These are phyloP conservation scores for Rana temporaria DNA, from an alignment of 2,113 vertebrate species.

Conservation along the genomic window DNA sequence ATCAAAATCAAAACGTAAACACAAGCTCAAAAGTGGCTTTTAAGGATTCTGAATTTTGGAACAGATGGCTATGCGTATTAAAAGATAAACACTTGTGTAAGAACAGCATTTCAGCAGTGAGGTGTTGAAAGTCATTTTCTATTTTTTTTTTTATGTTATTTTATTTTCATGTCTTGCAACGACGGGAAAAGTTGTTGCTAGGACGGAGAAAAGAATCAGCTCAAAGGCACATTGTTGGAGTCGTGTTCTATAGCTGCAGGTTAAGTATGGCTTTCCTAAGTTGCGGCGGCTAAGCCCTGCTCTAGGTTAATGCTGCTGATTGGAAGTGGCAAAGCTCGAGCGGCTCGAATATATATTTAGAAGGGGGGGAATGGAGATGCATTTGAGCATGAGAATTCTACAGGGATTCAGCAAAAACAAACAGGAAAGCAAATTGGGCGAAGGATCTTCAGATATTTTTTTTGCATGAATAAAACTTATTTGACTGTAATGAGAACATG, in stretches of 20 bases:
- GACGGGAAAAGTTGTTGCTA: not conserved
- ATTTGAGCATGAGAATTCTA: slow-evolving; percentile 68
- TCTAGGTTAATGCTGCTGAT: slow-evolving; percentile 64
- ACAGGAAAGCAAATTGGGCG: slow-evolving; percentile 63
- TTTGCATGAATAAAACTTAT: slow-evolving; percentile 65
- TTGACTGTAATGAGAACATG: slow-evolving; percentile 60
- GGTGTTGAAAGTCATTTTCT: slow-evolving; percentile 13
- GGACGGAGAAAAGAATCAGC: not conserved
- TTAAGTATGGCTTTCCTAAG: slow-evolving; percentile 43
- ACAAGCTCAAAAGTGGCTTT: not conserved
- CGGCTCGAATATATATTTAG: slow-evolving; percentile 62
- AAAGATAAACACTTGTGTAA: slow-evolving; percentile 9
- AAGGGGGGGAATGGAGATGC: slow-evolving; percentile 62
- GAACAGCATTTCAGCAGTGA: not conserved
- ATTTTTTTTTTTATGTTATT: not conserved
- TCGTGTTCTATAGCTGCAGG: slow-evolving; percentile 50
- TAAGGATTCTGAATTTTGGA: not conserved
- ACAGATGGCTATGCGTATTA: slow-evolving; percentile 24
- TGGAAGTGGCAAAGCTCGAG: slow-evolving; percentile 61
- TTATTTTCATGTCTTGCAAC: not conserved
- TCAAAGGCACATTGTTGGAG: not conserved
- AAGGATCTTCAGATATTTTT: slow-evolving; percentile 61
- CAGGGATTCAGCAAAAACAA: slow-evolving; percentile 64
- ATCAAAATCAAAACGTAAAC: not conserved
- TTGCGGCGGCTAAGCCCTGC: slow-evolving; percentile 51